Percentiles rank a stretch among this genome's conserved stretches.
Conservation (phyloP, 1,140 invertebrate species). For the Pseudobourletiella spinata region DNA sequence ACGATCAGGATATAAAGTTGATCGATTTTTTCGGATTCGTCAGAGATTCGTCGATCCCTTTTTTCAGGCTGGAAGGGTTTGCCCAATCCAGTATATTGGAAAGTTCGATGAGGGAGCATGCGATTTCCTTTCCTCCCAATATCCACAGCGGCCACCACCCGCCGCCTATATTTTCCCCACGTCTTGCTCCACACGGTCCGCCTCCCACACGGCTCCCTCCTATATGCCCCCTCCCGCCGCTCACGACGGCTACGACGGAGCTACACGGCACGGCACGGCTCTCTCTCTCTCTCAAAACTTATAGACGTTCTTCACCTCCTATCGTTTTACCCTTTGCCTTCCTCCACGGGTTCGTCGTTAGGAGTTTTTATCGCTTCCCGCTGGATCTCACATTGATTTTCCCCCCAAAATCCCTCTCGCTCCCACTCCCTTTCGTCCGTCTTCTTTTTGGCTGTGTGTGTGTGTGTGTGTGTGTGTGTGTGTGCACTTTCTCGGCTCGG, state of each 20-base stretch:
- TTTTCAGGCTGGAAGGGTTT: constrained; percentile 36
- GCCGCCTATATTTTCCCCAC: not conserved
- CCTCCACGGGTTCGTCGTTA: not conserved
- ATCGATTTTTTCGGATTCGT: constrained; percentile 35
- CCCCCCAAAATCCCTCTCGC: not conserved
- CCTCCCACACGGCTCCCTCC: not conserved
- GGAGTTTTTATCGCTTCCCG: not conserved
- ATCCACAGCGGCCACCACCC: not conserved
- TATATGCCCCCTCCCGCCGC: not conserved
- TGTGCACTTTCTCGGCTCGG: no score
- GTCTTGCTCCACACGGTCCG: not conserved
- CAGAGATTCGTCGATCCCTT: constrained; percentile 32
- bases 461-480: no score
- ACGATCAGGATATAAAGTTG: constrained; percentile 36
- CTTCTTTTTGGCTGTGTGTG: not conserved
- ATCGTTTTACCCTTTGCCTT: not conserved
- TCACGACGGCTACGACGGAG: not conserved
- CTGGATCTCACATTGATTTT: not conserved
- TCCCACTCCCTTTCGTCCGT: constrained; percentile 2
- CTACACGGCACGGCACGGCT: constrained; percentile 1
- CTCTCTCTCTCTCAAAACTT: constrained; percentile 3
- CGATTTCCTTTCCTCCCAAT: constrained; percentile 33
- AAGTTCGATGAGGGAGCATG: constrained; percentile 36
- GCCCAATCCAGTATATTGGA: constrained; percentile 34
- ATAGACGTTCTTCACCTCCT: constrained; percentile 13